These are phyloP conservation scores for Drosophila repletoides DNA, from an alignment of 1,140 invertebrate species.

Conservation along the genomic window DNA sequence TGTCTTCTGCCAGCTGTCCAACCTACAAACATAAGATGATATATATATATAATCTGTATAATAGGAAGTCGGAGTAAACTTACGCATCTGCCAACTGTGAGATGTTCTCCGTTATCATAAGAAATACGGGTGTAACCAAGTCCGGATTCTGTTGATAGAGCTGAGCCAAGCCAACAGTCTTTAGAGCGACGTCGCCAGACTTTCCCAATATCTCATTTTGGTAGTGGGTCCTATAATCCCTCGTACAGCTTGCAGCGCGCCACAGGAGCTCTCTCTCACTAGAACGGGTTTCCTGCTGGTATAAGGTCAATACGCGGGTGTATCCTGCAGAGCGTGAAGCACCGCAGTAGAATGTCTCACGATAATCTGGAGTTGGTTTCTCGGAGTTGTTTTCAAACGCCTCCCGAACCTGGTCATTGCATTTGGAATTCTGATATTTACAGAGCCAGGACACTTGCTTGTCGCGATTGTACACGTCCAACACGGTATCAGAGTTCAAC, in stretches of 20 bases:
- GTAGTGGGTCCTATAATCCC: slow-evolving; percentile 30
- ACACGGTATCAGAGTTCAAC: slow-evolving; percentile 30
- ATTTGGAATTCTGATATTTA: slow-evolving; percentile 80
- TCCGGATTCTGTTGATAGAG: slow-evolving; percentile 81
- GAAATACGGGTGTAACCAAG: slow-evolving; percentile 66
- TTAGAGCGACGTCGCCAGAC: slow-evolving; percentile 2
- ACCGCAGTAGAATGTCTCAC: slow-evolving; percentile 84
- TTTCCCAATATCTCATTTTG: slow-evolving; percentile 31
- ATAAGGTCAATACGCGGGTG: neutral
- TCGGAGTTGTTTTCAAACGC: slow-evolving; percentile 1
- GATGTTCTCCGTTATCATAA: slow-evolving; percentile 43
- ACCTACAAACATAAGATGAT: slow-evolving; percentile 37
- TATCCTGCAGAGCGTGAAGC: slow-evolving; percentile 82
- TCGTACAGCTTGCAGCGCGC: slow-evolving; percentile 55
- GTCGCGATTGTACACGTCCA: slow-evolving; percentile 75
- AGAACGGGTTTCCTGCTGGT: slow-evolving; percentile 20
- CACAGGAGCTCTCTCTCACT: slow-evolving; percentile 47
- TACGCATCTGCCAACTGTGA: slow-evolving; percentile 42
- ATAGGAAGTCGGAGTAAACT: slow-evolving; percentile 55
- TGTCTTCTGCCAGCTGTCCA: slow-evolving; percentile 77
- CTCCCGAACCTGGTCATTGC: slow-evolving; percentile 63
- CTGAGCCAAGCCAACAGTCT: slow-evolving; percentile 65
- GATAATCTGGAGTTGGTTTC: slow-evolving; percentile 83
- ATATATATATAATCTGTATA: neutral
- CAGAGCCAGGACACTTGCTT: slow-evolving; percentile 83